Conservation (phyloP, 1,140 invertebrate species). For the Calliopsis andreniformis region DNA sequence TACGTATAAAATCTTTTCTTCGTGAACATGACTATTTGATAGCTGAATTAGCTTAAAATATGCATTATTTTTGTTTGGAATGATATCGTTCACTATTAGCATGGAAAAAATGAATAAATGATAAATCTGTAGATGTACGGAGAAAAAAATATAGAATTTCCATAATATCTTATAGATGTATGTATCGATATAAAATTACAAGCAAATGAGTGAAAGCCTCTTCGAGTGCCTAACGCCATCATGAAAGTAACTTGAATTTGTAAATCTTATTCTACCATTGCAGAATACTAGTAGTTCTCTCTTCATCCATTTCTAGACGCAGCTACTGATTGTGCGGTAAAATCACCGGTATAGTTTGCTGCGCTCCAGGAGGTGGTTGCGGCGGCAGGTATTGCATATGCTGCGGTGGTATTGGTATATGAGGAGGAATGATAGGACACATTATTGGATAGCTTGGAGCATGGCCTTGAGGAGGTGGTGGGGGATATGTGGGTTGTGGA, state of each 20-base stretch:
- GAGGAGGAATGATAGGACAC: conserved; percentile 83
- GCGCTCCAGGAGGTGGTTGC: conserved; percentile 81
- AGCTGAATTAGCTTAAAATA: conserved; percentile 6
- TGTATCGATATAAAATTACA: not conserved
- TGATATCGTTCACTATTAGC: not conserved
- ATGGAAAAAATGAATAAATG: not conserved
- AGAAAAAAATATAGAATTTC: not conserved
- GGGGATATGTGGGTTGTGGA: conserved; percentile 81
- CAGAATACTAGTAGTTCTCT: conserved; percentile 69
- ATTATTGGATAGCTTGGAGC: conserved; percentile 83
- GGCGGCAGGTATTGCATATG: conserved; percentile 81
- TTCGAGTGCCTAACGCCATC: conserved; percentile 46
- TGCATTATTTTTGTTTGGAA: conserved; percentile 6
- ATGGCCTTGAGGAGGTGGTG: conserved; percentile 81
- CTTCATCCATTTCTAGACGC: conserved; percentile 61
- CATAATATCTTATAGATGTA: not conserved
- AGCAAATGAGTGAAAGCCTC: conserved; percentile 25
- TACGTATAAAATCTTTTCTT: not conserved
- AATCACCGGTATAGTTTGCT: conserved; percentile 81
- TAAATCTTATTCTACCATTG: conserved; percentile 64
- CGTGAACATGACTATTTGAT: not conserved
- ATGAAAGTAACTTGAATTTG: conserved; percentile 64
- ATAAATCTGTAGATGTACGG: not conserved
- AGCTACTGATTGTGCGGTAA: conserved; percentile 81
- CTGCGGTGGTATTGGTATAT: conserved; percentile 81